These are phyloP conservation scores for Scortum barcoo DNA, from an alignment of 2,113 vertebrate genomes.

Conservation along the genomic window DNA sequence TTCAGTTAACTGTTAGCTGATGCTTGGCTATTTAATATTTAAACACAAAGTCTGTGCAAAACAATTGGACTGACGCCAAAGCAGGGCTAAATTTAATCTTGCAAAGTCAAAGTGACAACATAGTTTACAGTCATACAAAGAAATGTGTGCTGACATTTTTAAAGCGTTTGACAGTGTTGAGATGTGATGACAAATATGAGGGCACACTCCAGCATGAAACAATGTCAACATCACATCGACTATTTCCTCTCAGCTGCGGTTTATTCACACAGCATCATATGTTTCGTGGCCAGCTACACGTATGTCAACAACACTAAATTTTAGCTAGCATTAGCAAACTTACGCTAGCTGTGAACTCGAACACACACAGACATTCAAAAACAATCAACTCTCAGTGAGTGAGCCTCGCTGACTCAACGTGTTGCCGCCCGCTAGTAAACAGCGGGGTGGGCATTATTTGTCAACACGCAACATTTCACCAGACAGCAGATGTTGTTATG, in stretches of 20 bases:
- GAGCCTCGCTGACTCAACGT: too few species aligned
- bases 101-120: neutral
- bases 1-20: neutral
- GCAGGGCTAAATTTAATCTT: neutral
- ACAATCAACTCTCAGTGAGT: neutral
- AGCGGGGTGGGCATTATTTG: accelerated
- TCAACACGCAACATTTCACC: constrained; percentile 33
- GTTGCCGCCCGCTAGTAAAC: neutral
- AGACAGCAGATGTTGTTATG: constrained; percentile 69
- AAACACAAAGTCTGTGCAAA: neutral
- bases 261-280: neutral
- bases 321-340: constrained; percentile 56
- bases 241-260: neutral
- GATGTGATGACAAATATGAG: neutral
- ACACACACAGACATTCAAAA: neutral
- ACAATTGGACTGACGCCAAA: neutral
- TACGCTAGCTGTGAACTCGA: constrained; percentile 31
- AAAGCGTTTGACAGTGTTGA: neutral
- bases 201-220: neutral
- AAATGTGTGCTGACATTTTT: neutral
- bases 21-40: neutral
- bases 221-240: neutral
- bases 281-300: neutral
- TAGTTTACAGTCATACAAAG: neutral
- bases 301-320: constrained; percentile 50